Base-by-base conservation (phyloP, 2,797 vertebrate species). In the Psittacula derbiana region DNA sequence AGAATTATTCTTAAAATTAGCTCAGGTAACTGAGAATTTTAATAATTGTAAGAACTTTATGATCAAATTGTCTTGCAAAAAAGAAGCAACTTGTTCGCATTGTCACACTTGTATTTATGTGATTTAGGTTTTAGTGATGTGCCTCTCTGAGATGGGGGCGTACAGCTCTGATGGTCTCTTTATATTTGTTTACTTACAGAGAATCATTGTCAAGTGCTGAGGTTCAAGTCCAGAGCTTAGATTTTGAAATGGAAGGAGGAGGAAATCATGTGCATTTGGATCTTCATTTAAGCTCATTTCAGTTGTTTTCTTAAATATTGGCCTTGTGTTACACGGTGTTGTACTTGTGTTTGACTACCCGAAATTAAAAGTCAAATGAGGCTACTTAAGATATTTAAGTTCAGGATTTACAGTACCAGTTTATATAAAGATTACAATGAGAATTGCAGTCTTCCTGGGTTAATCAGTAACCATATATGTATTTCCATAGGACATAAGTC, bases 401-500 rank as follows among this genome's bases (percentile, higher is more conserved):
- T 62, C 9, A 40, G 25, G 69, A 28, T 50, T 73, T 73, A 64
- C n/a, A 65, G 28, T 14, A 10, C 38, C 33, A 8, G 18, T 49
- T 90, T 40, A n/a, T 65, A 41, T n/a, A 52, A 58, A 44, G 31
- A 13, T 75, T 40, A 0, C 70, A 69, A 9, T 7, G 28, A 53
- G 15, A 80, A 31, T 6, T 69, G 46, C 60, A 41, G 31, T 62
- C 80, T 65, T 40, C 38, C 30, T 72, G 82, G 33, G 7, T n/a
- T 44, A 31, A 61, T 61, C 2, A 7, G 3, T 43, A 55, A 11
- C 53, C 27, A 10, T 30, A 3, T 11, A 11, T 1, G 0, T 24
- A 15, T 74, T 91, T 52, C 8, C 25, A 16, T 12, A 24, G 53
- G 44, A 31, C 9, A 1, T 46, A 44, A 41, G 33, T 91, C 44